A percentile compares a stretch with the other conserved stretches of the same genome.
Conservation (phyloP, 2,797 vertebrate species). For the Arctocebus calabarensis region DNA sequence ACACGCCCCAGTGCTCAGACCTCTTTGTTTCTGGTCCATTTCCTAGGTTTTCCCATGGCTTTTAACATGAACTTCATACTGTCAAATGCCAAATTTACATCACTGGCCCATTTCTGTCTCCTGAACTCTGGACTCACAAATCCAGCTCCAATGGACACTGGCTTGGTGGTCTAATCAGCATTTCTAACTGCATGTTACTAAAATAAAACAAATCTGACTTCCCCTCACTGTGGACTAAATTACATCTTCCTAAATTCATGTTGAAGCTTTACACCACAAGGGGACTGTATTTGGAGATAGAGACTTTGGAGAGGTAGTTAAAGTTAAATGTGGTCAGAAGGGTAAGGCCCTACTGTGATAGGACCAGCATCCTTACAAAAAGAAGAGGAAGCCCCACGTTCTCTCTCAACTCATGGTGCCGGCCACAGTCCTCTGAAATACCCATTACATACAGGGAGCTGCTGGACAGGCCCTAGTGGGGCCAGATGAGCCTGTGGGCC, state of each 20-base stretch:
- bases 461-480: no score
- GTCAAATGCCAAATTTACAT: no score
- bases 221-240: neutral
- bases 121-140: neutral
- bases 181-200: neutral
- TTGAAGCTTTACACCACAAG: neutral
- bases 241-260: neutral
- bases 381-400: neutral
- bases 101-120: neutral
- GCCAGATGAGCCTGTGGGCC: no score
- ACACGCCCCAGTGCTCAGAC: neutral
- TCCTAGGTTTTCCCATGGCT: neutral
- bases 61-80: neutral
- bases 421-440: no score
- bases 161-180: no score
- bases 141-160: neutral
- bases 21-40: neutral
- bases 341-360: accelerated
- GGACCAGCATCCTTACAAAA: neutral
- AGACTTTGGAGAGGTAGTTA: neutral
- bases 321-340: neutral
- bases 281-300: neutral
- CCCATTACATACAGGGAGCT: no score
- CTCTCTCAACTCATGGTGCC: neutral
- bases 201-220: neutral